Evolutionary conservation across 2,113 vertebrate species (phyloP).

Genomic region (Sprattus sprattus): DNA sequence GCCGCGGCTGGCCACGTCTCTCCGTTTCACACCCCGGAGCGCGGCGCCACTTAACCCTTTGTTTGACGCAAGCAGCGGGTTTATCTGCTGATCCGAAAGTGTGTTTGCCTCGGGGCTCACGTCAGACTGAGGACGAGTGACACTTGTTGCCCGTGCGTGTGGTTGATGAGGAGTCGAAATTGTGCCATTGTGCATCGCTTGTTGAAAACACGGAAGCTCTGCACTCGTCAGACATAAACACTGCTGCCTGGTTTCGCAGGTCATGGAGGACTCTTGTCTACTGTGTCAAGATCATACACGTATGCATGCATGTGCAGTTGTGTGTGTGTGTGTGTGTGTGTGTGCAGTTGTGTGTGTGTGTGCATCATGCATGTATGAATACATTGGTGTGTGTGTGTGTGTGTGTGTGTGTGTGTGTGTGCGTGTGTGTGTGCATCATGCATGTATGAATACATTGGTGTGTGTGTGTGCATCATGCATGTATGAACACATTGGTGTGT

Average conservation of each 20-base stretch:
- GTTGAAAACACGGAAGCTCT: background rate
- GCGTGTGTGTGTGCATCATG: background rate
- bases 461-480: background rate
- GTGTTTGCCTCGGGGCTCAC: background rate
- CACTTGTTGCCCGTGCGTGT: background rate
- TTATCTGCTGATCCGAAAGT: background rate
- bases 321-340: background rate
- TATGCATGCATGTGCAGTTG: background rate
- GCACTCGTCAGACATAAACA: background rate
- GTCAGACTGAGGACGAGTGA: background rate
- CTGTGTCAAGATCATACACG: background rate
- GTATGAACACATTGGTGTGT: no score
- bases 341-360: no score
- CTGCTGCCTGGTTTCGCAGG: no score
- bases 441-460: no score
- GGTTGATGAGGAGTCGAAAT: background rate
- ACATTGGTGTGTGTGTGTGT: background rate
- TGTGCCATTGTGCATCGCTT: background rate
- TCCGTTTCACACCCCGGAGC: background rate
- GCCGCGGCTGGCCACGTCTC: background rate
- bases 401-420: background rate
- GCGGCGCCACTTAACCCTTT: background rate
- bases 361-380: no score
- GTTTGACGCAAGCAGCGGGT: background rate
- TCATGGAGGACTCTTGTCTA: no score